phyloP scores from a whole-genome alignment of 1,140 invertebrate species.

The Samia ricini region DNA sequence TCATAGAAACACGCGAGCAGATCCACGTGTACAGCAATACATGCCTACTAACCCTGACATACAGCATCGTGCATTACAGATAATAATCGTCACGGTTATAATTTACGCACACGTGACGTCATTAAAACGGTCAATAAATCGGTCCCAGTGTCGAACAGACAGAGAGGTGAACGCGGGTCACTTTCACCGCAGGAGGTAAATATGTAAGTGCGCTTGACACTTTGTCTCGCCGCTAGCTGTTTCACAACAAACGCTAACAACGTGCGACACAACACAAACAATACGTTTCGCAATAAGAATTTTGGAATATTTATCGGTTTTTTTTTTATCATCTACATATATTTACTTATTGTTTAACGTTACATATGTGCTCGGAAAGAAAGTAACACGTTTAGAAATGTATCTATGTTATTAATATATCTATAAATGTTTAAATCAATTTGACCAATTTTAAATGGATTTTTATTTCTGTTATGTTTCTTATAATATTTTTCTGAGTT shows the following conservation, averaged over 20 bases:
- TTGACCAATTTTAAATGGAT: no score
- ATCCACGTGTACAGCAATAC: no score
- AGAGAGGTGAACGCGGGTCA: constrained; percentile 3
- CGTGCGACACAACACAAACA: neutral
- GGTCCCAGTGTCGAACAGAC: neutral
- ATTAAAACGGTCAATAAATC: neutral
- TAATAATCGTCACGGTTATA: neutral
- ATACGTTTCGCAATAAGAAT: neutral
- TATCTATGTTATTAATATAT: neutral
- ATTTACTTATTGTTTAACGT: constrained; percentile 1
- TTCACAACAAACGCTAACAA: neutral
- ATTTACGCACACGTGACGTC: neutral
- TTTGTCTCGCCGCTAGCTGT: neutral
- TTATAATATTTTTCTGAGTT: no score
- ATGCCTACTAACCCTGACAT: neutral
- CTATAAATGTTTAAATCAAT: no score
- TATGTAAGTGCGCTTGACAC: neutral
- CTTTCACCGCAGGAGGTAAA: neutral
- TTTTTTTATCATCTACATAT: no score
- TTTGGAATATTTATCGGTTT: neutral
- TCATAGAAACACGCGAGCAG: no score
- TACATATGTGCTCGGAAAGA: neutral
- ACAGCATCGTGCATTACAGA: neutral
- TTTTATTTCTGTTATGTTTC: no score
- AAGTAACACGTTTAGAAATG: neutral